phyloP scores from a whole-genome alignment of 2,888 invertebrate species.

The Frankliniella intonsa region DNA sequence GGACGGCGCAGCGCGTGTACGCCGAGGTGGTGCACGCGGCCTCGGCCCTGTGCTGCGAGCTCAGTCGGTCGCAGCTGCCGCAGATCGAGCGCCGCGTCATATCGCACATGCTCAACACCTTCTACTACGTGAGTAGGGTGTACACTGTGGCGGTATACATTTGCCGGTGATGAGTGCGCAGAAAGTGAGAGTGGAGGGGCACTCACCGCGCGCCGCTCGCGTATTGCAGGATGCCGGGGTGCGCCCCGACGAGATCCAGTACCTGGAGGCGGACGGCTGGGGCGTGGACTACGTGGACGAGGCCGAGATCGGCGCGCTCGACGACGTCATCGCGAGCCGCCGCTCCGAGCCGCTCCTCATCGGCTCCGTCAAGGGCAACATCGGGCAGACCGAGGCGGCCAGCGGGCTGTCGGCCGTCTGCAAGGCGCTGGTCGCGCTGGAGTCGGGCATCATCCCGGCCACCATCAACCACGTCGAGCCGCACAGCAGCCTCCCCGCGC shows the following conservation, averaged over 20 bases:
- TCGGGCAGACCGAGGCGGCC: constrained; percentile 56
- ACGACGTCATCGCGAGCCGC: background rate
- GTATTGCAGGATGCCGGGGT: constrained; percentile 45
- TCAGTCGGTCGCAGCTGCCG: background rate
- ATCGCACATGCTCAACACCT: background rate
- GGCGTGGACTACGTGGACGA: constrained; percentile 39
- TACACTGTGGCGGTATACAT: too few relatives aligned
- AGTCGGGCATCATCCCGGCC: constrained; percentile 41
- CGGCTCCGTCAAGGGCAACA: constrained; percentile 58
- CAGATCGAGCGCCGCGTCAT: background rate
- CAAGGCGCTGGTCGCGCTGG: constrained; percentile 44
- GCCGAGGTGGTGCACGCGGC: constrained; percentile 6
- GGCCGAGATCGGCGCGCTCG: background rate
- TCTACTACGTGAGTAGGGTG: background rate
- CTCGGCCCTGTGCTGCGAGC: background rate
- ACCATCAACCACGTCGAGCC: constrained; percentile 40
- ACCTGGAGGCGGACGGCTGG: constrained; percentile 59
- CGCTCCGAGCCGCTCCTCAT: constrained; percentile 50
- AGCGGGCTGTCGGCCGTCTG: constrained; percentile 48
- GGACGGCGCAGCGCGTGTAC: constrained; percentile 45
- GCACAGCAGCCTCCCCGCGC: constrained; percentile 38
- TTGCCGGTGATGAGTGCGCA: background rate
- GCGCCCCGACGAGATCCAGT: constrained; percentile 50
- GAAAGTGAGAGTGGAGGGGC: too few relatives aligned
- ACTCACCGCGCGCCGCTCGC: background rate